Base-by-base conservation (phyloP, 2,888 invertebrate genomes). In the Lobophora halterata region DNA sequence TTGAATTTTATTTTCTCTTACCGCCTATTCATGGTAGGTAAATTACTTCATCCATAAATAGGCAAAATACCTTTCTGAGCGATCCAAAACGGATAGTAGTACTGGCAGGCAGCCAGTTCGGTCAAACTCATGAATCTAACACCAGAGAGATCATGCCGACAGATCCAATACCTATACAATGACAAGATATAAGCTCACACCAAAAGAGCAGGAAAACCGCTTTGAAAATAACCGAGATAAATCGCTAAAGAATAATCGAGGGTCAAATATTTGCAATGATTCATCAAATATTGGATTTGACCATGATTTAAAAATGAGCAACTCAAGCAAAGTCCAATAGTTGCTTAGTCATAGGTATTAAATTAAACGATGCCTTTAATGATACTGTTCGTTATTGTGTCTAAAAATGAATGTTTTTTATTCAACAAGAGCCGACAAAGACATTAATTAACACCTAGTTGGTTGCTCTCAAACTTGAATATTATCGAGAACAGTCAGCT, bases 41-140 rank as follows among this genome's bases (percentile, higher is more conserved):
- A n/a, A n/a, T n/a, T n/a, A n/a, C n/a, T n/a, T 5, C n/a, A n/a
- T n/a, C 2, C 17, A 17, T 17, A 14, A 17, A 5, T n/a, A 5
- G 1, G n/a, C n/a, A 17, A n/a, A 5, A 17, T 5, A 5, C 5
- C 17, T 17, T 17, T 17, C 17, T n/a, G 6, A 17, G 21, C 9
- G 5, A 32, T 11, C 14, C 13, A 19, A n/a, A n/a, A n/a, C n/a
- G 19, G 8, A 16, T 29, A 34, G 18, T 41, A 18, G 21, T 9
- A 7, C 28, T 49, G 52, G 49, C 44, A 33, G 14, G 4, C 29
- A 29, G 46, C 46, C 49, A 49, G 35, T 11, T 46, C 29, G 46
- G 49, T 42, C 46, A 46, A 40, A 44, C 41, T 16, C 34, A 35
- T 28, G 31, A 39, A 39, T 46, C 47, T 45, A 50, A 39, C 34